Percentiles rank a stretch among this genome's conserved stretches.
These are phyloP conservation scores for Apostichopus parvimensis DNA, from an alignment of 35 echinoderm and acorn worm species.

Conservation along the genomic window DNA sequence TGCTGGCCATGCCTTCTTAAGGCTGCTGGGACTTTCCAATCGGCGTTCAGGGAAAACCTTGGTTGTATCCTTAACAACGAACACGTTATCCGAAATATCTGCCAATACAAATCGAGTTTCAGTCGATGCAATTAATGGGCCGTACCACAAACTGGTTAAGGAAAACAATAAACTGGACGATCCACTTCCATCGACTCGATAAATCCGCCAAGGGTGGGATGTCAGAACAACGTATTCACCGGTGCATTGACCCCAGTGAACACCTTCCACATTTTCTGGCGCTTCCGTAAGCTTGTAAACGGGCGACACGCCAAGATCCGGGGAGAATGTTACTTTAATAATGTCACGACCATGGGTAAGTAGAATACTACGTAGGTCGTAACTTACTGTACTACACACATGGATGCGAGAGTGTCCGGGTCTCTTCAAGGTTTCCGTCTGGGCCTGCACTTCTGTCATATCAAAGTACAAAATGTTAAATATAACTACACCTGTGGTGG, in stretches of 20 bases:
- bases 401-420: background rate
- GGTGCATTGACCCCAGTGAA: background rate
- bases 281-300: background rate
- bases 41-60: constrained; percentile 30
- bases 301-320: background rate
- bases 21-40: background rate
- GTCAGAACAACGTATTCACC: constrained; percentile 11
- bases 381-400: constrained; percentile 35
- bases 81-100: constrained; percentile 30
- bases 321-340: background rate
- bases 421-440: background rate
- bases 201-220: constrained; percentile 16
- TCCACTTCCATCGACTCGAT: background rate
- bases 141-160: constrained; percentile 26
- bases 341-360: background rate
- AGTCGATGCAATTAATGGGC: background rate
- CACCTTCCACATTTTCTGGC: background rate
- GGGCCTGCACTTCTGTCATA: background rate
- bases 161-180: background rate
- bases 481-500: background rate
- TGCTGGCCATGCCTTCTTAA: constrained; percentile 29
- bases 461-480: background rate
- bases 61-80: constrained; percentile 16
- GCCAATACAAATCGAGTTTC: constrained; percentile 22
- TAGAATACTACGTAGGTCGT: constrained; percentile 9